phyloP scores from a whole-genome alignment of 2,888 invertebrate species.

The Cephus spinipes region DNA sequence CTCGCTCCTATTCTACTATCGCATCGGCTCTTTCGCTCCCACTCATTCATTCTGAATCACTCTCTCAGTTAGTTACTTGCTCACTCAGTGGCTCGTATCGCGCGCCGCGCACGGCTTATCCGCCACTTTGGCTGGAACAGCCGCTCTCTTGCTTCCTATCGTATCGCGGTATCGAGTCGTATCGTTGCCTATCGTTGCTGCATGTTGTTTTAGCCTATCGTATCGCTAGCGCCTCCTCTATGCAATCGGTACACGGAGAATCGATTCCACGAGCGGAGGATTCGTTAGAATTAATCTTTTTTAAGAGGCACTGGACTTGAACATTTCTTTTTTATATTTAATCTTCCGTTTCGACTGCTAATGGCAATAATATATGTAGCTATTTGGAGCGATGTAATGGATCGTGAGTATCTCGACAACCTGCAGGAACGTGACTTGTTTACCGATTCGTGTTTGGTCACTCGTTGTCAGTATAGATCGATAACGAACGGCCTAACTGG shows the following conservation, averaged over 20 bases:
- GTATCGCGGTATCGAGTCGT: conserved; percentile 1
- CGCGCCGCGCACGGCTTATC: conserved; percentile 31
- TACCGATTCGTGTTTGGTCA: neutral
- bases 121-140: conserved; percentile 27
- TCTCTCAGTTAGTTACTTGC: conserved; percentile 12
- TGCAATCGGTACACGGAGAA: neutral
- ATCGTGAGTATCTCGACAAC: neutral
- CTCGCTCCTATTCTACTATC: conserved; percentile 25
- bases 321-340: neutral
- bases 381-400: neutral
- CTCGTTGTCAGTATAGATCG: neutral
- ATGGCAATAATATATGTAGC: neutral
- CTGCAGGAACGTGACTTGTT: neutral
- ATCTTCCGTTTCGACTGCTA: neutral
- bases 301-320: neutral
- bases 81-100: conserved; percentile 6
- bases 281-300: neutral
- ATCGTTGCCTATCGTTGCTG: neutral
- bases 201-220: neutral
- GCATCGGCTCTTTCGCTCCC: conserved; percentile 20
- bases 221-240: neutral
- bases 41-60: conserved; percentile 10
- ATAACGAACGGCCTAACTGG: neutral
- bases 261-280: neutral
- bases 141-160: conserved; percentile 15